Conservation (phyloP, 1,140 invertebrate genomes). For the Portunus trituberculatus region DNA sequence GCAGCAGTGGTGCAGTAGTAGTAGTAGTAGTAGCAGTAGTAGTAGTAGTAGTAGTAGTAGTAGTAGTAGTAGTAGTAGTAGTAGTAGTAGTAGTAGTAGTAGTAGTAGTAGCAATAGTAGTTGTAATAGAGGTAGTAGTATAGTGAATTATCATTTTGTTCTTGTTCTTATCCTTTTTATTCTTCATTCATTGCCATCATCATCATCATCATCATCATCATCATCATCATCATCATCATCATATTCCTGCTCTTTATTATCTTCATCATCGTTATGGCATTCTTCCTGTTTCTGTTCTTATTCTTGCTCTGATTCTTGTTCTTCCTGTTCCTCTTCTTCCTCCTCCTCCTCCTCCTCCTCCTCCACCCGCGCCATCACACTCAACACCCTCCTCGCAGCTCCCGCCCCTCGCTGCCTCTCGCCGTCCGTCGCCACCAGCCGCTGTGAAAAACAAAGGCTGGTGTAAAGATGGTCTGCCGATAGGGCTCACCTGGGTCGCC, state of each 20-base stretch:
- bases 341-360: not conserved
- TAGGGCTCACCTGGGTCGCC: conserved; percentile 70
- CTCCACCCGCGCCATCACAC: not conserved
- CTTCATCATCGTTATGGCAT: too few species aligned
- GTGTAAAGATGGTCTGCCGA: conserved; percentile 71
- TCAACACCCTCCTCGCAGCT: not conserved
- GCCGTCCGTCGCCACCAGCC: conserved; percentile 61
- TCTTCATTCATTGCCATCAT: not conserved
- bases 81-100: too few species aligned
- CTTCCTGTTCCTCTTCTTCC: not conserved
- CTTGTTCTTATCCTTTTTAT: not conserved
- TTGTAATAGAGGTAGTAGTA: too few species aligned
- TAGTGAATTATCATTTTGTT: not conserved
- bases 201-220: too few species aligned
- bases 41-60: too few species aligned
- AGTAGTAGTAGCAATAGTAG: too few species aligned
- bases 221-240: not conserved
- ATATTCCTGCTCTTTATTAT: not conserved
- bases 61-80: too few species aligned
- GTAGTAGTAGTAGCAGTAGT: too few species aligned
- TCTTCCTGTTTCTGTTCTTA: too few species aligned
- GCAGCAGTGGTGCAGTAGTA: too few species aligned
- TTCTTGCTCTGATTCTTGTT: too few species aligned
- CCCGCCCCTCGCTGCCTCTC: not conserved
- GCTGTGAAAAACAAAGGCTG: conserved; percentile 75